Percentiles rank a stretch among this genome's conserved stretches.
These are phyloP conservation scores for Nomada fucata DNA, from an alignment of 2,888 invertebrate genomes.

Conservation along the genomic window DNA sequence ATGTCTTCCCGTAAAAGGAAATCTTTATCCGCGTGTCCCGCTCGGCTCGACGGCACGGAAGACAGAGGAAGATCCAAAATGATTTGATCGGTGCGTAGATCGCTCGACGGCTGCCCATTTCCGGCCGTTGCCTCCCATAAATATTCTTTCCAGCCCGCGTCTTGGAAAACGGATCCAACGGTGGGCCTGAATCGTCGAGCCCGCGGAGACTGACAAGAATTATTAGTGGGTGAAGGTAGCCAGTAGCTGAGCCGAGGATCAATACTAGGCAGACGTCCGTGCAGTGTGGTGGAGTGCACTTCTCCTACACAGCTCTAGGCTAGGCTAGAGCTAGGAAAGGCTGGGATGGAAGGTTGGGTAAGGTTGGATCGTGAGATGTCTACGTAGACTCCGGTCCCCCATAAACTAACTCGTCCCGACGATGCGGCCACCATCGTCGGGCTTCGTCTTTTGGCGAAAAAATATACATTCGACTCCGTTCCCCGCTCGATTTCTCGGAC, in stretches of 20 bases:
- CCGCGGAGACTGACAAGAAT: constrained; percentile 84
- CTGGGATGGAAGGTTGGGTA: constrained; percentile 80
- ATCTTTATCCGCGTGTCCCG: too few species aligned
- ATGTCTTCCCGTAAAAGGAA: too few species aligned
- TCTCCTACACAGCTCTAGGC: constrained; percentile 81
- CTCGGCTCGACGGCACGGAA: too few species aligned
- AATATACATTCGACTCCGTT: constrained; percentile 17
- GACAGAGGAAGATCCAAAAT: too few species aligned
- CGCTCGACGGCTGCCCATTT: too few species aligned
- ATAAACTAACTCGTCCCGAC: constrained; percentile 80
- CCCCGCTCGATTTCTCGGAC: not conserved
- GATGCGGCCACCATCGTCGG: constrained; percentile 75
- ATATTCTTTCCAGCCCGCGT: constrained; percentile 35
- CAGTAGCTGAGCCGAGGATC: constrained; percentile 84
- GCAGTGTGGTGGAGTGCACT: constrained; percentile 83
- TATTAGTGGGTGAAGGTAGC: constrained; percentile 84
- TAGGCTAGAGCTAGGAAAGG: constrained; percentile 81
- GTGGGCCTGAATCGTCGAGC: constrained; percentile 77
- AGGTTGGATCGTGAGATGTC: constrained; percentile 82
- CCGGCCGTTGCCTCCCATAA: not conserved
- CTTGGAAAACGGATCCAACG: constrained; percentile 55
- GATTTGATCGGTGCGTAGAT: too few species aligned
- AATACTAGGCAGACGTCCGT: constrained; percentile 84
- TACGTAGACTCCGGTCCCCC: constrained; percentile 80
- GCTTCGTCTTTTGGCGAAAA: constrained; percentile 53